Conservation (phyloP, 2,113 vertebrate species). For the Ploceus nigricollis region DNA sequence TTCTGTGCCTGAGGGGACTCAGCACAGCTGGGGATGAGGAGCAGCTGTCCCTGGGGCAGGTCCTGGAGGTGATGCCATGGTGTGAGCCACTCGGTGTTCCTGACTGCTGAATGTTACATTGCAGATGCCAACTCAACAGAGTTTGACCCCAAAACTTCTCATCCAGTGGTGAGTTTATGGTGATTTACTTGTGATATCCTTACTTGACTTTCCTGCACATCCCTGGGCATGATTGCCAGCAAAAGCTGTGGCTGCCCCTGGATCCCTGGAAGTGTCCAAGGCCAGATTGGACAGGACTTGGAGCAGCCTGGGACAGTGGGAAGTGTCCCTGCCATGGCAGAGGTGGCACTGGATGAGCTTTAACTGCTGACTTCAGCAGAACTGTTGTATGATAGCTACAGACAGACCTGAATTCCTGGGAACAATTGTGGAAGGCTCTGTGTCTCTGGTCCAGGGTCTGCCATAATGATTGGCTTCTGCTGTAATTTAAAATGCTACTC, state of each 20-base stretch:
- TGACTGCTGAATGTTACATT: background rate
- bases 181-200: background rate
- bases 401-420: background rate
- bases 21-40: fast-evolving
- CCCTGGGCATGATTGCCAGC: background rate
- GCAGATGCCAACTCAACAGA: constrained; percentile 96
- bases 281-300: background rate
- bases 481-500: background rate
- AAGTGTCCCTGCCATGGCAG: background rate
- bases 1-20: background rate
- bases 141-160: constrained; percentile 86
- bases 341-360: fast-evolving
- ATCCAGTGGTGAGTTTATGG: constrained; percentile 86
- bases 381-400: background rate
- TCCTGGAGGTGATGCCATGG: fast-evolving
- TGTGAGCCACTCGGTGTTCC: background rate
- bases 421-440: background rate
- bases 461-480: background rate
- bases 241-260: background rate
- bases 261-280: background rate
- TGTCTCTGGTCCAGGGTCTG: background rate
- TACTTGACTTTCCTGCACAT: background rate
- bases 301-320: background rate
- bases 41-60: background rate
- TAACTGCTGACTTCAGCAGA: too few relatives aligned